Conservation (phyloP, 2,888 invertebrate genomes). For the Pogonocherus hispidulus region DNA sequence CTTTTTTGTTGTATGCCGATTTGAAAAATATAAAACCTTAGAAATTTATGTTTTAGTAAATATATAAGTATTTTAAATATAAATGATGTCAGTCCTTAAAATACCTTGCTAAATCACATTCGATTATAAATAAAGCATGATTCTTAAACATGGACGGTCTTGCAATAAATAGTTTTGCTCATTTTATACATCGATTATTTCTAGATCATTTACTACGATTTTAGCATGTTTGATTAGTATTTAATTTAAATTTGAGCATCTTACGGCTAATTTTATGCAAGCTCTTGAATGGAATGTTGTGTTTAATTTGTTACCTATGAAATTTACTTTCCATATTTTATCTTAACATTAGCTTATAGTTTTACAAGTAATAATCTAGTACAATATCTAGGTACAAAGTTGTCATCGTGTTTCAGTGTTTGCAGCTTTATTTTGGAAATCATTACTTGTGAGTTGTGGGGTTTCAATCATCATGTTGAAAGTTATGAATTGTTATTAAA, state of each 20-base stretch:
- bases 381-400: no score
- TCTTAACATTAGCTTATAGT: neutral
- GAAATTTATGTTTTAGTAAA: neutral
- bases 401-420: no score
- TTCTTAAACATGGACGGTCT: conserved; percentile 23
- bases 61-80: conserved; percentile 20
- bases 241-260: conserved; percentile 10
- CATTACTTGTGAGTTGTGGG: no score
- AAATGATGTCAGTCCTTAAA: conserved; percentile 22
- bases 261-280: conserved; percentile 12
- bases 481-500: no score
- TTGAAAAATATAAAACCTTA: conserved; percentile 31
- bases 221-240: conserved; percentile 1
- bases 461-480: no score
- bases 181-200: conserved; percentile 6
- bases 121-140: conserved; percentile 12
- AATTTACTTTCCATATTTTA: neutral
- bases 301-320: conserved; percentile 5
- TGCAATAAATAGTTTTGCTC: conserved; percentile 22
- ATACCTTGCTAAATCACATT: conserved; percentile 14
- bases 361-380: conserved; percentile 10
- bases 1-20: conserved; percentile 35
- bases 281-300: conserved; percentile 18
- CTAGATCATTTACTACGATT: conserved; percentile 12
- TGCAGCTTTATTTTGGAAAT: no score